A percentile compares a stretch with the other conserved stretches of the same genome.
phyloP scores from a whole-genome alignment of 2,113 vertebrate genomes.

The Cacatua alba region DNA sequence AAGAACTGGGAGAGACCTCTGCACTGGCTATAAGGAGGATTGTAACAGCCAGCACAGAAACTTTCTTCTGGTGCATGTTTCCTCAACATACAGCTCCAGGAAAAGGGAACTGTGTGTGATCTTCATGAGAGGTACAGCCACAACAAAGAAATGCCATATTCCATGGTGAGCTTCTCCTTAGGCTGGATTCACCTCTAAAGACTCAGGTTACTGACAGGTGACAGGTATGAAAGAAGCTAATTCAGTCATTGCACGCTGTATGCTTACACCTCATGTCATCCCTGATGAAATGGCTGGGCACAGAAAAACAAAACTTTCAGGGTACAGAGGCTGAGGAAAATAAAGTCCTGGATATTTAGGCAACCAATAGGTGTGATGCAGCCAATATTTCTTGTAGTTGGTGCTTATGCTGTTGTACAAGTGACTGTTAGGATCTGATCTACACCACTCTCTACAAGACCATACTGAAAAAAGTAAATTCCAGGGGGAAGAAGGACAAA shows the following conservation, averaged over 20 bases:
- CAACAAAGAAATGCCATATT: not conserved
- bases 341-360: not conserved
- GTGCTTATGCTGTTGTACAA: not conserved
- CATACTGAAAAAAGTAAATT: not conserved
- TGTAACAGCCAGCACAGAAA: not conserved
- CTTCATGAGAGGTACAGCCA: not conserved
- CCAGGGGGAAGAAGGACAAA: not conserved
- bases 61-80: not conserved
- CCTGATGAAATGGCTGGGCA: not conserved
- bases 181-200: not conserved
- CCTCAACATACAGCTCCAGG: rapidly evolving
- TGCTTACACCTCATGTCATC: not conserved
- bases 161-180: not conserved
- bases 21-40: not conserved
- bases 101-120: not conserved
- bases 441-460: not conserved
- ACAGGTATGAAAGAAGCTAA: not conserved
- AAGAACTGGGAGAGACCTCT: not conserved
- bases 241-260: not conserved
- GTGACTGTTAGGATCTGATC: not conserved
- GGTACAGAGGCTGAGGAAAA: not conserved
- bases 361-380: not conserved
- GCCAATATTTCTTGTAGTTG: not conserved
- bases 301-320: not conserved
- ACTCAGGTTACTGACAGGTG: not conserved